Evolutionary conservation across 1,140 invertebrate genomes (phyloP).

Genomic region (Panulirus ornatus): DNA sequence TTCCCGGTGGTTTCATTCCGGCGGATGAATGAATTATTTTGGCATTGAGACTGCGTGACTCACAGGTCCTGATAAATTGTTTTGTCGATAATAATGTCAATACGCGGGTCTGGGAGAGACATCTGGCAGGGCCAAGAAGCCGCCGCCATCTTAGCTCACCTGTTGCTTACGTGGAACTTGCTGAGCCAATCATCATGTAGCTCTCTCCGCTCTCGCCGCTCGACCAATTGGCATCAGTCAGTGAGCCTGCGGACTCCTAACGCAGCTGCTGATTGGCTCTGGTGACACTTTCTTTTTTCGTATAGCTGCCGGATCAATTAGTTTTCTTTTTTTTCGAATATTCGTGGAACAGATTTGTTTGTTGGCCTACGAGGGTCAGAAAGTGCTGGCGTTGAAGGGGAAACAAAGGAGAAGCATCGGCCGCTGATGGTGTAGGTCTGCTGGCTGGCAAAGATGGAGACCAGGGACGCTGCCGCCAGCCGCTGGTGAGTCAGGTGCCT

Average conservation of each 20-base stretch:
- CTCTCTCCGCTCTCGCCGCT: constrained; percentile 71
- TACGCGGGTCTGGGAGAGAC: constrained; percentile 9
- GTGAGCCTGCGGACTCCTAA: constrained; percentile 66
- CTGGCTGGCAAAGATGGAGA: constrained; percentile 52
- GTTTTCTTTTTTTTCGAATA: constrained; percentile 53
- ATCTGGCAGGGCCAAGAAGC: constrained; percentile 64
- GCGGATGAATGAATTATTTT: constrained; percentile 19
- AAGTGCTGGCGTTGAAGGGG: constrained; percentile 21
- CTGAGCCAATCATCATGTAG: constrained; percentile 72
- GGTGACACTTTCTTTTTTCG: constrained; percentile 45
- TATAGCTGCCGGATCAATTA: constrained; percentile 28
- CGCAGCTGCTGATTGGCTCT: constrained; percentile 66
- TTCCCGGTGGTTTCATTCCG: background rate
- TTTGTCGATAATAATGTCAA: constrained; percentile 32
- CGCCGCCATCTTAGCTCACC: constrained; percentile 75
- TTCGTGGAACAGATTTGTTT: constrained; percentile 56
- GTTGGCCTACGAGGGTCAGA: constrained; percentile 26
- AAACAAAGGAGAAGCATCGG: background rate
- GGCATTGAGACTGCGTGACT: constrained; percentile 1
- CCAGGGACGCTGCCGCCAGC: constrained; percentile 2
- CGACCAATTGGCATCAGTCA: constrained; percentile 71
- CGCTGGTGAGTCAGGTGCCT: constrained; percentile 35
- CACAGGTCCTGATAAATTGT: constrained; percentile 11
- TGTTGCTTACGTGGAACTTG: constrained; percentile 75
- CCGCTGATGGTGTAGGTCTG: background rate